Evolutionary conservation across 2,113 vertebrate species (phyloP).

Genomic region (Tragelaphus imberbis): DNA sequence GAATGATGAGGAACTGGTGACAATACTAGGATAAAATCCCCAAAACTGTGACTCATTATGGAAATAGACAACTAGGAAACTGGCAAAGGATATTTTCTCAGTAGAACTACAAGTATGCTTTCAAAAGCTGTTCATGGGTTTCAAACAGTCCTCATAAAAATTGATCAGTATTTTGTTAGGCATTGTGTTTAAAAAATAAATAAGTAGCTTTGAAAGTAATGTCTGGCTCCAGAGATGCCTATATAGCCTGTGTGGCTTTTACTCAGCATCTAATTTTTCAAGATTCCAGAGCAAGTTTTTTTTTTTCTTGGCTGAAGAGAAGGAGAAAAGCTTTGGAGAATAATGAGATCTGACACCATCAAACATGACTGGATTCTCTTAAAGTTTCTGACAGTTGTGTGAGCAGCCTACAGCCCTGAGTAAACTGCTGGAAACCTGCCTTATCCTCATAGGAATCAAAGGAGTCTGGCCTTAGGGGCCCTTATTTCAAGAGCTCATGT

Average conservation of each 20-base stretch:
- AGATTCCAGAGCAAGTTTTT: neutral
- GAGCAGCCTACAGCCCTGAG: neutral
- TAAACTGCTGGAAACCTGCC: neutral
- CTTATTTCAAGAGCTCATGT: neutral
- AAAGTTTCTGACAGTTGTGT: neutral
- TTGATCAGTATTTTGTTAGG: neutral
- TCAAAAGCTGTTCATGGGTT: neutral
- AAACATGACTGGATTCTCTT: neutral
- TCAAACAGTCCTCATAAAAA: neutral
- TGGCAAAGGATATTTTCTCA: neutral
- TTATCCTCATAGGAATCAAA: neutral
- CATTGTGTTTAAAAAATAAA: neutral
- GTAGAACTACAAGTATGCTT: neutral
- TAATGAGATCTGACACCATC: neutral
- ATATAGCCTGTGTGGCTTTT: neutral
- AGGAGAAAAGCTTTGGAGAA: neutral
- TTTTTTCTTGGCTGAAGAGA: neutral
- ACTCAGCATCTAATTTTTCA: neutral
- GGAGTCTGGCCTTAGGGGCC: neutral
- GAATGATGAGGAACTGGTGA: neutral
- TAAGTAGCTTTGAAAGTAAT: neutral
- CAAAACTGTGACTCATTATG: neutral
- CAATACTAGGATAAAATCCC: neutral
- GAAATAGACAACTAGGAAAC: neutral
- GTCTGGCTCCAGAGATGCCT: neutral